Evolutionary conservation across 2,888 invertebrate genomes (phyloP).

Genomic region (Antitype chi): DNA sequence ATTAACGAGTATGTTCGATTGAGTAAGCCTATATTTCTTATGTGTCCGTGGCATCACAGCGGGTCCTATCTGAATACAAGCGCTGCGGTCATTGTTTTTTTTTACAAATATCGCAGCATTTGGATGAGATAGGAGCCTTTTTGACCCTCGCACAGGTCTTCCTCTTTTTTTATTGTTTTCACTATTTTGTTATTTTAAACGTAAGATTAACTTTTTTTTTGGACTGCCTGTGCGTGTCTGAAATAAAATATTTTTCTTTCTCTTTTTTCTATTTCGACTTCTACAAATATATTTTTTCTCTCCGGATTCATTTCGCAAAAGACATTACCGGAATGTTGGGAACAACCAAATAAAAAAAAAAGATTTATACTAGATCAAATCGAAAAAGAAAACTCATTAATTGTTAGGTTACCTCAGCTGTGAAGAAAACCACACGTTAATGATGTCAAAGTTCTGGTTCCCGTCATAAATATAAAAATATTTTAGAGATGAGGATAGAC

Average conservation of each 20-base stretch:
- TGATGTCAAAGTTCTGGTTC: conserved; percentile 13
- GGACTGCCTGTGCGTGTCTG: no score
- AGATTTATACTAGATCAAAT: not conserved
- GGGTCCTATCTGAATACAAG: no score
- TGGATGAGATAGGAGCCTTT: no score
- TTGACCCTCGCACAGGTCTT: no score
- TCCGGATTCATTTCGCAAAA: not conserved
- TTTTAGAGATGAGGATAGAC: not conserved
- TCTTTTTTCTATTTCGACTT: not conserved
- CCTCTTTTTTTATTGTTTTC: no score
- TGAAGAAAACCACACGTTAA: not conserved
- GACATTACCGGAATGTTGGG: not conserved
- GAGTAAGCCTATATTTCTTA: not conserved
- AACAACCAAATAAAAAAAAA: not conserved
- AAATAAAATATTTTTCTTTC: no score
- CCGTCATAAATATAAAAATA: conserved; percentile 18
- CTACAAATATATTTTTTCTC: not conserved
- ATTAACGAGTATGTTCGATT: not conserved
- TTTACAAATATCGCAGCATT: no score
- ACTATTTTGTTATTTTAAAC: no score
- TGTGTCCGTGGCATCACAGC: no score
- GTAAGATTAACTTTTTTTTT: no score
- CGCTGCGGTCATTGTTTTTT: no score
- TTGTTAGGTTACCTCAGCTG: not conserved
- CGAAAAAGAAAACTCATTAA: not conserved